Conservation (phyloP, 2,113 vertebrate species). For the Ceyx melanurus region DNA sequence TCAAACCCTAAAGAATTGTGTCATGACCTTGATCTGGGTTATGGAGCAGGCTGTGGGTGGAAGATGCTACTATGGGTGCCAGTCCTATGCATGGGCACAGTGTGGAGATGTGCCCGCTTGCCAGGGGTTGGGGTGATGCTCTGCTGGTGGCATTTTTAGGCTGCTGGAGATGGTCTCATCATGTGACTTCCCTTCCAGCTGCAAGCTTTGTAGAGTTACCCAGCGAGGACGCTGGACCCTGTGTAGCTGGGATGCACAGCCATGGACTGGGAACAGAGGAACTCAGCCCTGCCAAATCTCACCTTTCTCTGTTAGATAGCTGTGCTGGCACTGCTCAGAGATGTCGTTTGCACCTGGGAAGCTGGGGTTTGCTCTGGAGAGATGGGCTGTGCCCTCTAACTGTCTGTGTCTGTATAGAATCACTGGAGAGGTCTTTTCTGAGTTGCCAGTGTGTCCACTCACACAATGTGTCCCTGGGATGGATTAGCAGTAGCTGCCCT, state of each 20-base stretch:
- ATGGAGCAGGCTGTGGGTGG: neutral
- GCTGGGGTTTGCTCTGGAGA: neutral
- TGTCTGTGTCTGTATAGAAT: accelerated
- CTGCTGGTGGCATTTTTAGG: neutral
- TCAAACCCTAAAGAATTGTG: neutral
- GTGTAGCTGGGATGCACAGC: neutral
- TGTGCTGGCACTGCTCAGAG: neutral
- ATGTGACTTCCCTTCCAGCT: slow-evolving; percentile 18
- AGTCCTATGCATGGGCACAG: neutral
- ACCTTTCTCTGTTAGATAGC: neutral
- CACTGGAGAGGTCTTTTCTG: neutral
- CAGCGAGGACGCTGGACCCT: neutral
- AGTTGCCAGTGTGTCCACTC: neutral
- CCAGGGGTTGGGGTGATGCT: neutral
- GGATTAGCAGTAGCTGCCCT: neutral
- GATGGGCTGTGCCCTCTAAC: neutral
- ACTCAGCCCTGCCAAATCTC: neutral
- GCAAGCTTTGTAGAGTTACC: neutral
- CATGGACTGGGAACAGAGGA: accelerated
- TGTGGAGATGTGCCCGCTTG: neutral
- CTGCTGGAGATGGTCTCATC: neutral
- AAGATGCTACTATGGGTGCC: neutral
- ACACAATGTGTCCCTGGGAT: neutral
- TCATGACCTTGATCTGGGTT: neutral
- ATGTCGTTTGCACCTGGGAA: neutral